A percentile compares a stretch with the other conserved stretches of the same genome.
Conservation (phyloP, 1,140 invertebrate species). For the Drosophila tristis region DNA sequence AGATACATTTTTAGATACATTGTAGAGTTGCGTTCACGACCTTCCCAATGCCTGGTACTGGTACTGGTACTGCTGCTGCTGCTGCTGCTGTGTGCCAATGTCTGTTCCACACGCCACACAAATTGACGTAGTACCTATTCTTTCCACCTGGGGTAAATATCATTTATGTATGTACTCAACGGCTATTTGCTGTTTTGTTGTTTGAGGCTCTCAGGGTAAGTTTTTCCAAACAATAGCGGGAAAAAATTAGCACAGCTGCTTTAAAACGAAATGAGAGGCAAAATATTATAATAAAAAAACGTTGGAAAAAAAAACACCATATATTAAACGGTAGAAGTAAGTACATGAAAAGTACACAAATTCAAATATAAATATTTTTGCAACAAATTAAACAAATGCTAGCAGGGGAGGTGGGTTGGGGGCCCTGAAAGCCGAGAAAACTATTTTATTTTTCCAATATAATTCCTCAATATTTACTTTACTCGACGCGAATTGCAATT, state of each 20-base stretch:
- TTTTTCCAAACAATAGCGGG: slow-evolving; percentile 69
- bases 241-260: slow-evolving; percentile 76
- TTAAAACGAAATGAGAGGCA: slow-evolving; percentile 31
- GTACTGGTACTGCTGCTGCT: too few relatives aligned
- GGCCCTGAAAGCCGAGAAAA: slow-evolving; percentile 36
- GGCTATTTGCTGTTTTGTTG: slow-evolving; percentile 31
- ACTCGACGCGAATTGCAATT: slow-evolving; percentile 65
- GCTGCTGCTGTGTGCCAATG: not conserved
- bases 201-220: slow-evolving; percentile 61
- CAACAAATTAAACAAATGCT: slow-evolving; percentile 62
- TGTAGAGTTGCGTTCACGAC: slow-evolving; percentile 27
- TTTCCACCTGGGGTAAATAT: slow-evolving; percentile 51
- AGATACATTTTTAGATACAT: slow-evolving; percentile 2
- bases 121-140: slow-evolving; percentile 45
- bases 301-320: slow-evolving; percentile 7
- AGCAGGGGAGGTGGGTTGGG: not conserved
- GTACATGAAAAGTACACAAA: slow-evolving; percentile 62
- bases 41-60: slow-evolving; percentile 12
- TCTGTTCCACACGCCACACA: slow-evolving; percentile 24
- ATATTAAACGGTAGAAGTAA: slow-evolving; percentile 57
- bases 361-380: slow-evolving; percentile 70
- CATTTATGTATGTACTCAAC: slow-evolving; percentile 54
- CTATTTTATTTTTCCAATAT: slow-evolving; percentile 42
- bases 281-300: slow-evolving; percentile 11
- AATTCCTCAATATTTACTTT: slow-evolving; percentile 41